Evolutionary conservation across 2,113 vertebrate genomes (phyloP).

Genomic region (Melanostigma gelatinosum): DNA sequence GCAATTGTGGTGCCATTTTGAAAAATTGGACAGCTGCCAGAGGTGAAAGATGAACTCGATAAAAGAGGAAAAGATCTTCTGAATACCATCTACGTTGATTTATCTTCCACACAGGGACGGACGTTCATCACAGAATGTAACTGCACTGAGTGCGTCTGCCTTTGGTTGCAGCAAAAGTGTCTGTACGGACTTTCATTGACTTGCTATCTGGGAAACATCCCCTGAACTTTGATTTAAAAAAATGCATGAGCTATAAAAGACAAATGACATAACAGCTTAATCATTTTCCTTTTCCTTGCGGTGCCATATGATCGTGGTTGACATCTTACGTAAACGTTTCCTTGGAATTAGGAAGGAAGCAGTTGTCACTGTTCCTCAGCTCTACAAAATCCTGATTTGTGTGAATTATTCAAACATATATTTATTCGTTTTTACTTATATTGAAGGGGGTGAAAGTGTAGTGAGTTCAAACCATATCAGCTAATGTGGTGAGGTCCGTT

Average conservation of each 20-base stretch:
- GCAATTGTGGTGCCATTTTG: background rate
- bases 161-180: background rate
- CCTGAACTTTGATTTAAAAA: background rate
- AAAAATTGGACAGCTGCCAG: conserved; percentile 10
- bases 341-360: background rate
- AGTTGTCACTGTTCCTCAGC: no score
- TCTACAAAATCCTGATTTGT: no score
- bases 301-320: background rate
- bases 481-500: background rate
- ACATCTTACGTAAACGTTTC: background rate
- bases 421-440: no score
- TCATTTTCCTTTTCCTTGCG: background rate
- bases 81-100: conserved; percentile 22
- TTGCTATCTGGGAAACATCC: background rate
- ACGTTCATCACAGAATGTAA: conserved; percentile 2
- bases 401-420: no score
- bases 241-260: background rate
- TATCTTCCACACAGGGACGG: conserved; percentile 12
- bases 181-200: background rate
- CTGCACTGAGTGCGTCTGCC: background rate
- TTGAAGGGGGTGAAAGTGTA: no score
- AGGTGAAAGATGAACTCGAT: conserved; percentile 23
- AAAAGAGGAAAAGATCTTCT: conserved; percentile 15
- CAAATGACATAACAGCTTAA: no score
- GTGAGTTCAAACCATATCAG: no score